phyloP scores from a whole-genome alignment of 2,888 invertebrate genomes.

The Sesia apiformis region DNA sequence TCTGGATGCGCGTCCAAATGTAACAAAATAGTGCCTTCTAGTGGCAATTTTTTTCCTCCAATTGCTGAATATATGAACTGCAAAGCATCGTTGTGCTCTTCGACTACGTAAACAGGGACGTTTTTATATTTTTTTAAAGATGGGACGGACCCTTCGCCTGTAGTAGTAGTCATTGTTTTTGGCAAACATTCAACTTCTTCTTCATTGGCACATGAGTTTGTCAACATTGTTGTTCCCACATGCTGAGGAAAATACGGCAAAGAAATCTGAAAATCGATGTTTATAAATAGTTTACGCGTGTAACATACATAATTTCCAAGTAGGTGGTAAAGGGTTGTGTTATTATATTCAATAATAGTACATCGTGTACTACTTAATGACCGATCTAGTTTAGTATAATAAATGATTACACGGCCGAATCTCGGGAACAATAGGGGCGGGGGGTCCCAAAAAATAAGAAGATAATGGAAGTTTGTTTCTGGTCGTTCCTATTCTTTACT shows the following conservation, averaged over 20 bases:
- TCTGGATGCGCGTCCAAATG: constrained; percentile 97
- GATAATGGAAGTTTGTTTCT: too few relatives aligned
- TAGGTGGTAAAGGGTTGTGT: too few relatives aligned
- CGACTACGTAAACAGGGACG: constrained; percentile 84
- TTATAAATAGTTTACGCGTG: background rate
- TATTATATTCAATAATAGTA: too few relatives aligned
- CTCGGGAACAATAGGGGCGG: too few relatives aligned
- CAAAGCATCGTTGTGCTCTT: constrained; percentile 85
- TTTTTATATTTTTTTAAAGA: constrained; percentile 58
- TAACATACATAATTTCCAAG: background rate
- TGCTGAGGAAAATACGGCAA: background rate
- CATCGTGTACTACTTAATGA: too few relatives aligned
- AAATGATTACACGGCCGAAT: too few relatives aligned
- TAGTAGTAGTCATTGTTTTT: background rate
- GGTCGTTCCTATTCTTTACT: too few relatives aligned
- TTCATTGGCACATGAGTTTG: background rate
- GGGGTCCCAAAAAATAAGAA: too few relatives aligned
- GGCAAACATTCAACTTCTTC: background rate
- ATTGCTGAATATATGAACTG: constrained; percentile 86
- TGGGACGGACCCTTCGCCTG: background rate
- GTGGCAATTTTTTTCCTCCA: constrained; percentile 86
- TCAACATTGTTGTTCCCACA: background rate
- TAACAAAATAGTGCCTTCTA: constrained; percentile 82
- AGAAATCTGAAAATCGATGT: background rate
- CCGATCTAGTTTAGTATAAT: too few relatives aligned